phyloP scores from a whole-genome alignment of 1,140 invertebrate species.

The Gonioctena quinquepunctata region DNA sequence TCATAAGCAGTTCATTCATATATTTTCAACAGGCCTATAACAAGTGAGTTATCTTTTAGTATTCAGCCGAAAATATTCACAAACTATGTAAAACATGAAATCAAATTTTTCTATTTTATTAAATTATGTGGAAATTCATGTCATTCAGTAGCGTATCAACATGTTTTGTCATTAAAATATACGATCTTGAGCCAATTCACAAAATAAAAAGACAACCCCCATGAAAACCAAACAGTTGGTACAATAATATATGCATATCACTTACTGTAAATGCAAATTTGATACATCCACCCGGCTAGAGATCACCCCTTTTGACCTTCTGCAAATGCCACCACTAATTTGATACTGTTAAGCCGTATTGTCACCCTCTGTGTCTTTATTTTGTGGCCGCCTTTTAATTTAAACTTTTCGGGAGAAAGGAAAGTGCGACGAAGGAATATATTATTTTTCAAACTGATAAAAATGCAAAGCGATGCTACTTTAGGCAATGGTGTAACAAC shows the following conservation, averaged over 20 bases:
- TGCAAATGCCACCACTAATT: slow-evolving; percentile 42
- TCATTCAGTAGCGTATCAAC: too few species aligned
- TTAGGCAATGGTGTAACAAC: not conserved
- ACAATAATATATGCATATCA: slow-evolving; percentile 41
- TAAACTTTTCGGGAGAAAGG: slow-evolving; percentile 24
- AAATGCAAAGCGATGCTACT: slow-evolving; percentile 9
- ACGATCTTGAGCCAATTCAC: too few species aligned
- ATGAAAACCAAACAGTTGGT: not conserved
- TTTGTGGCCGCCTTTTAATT: slow-evolving; percentile 30
- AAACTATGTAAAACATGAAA: too few species aligned
- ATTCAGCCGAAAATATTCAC: too few species aligned
- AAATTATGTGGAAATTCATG: too few species aligned
- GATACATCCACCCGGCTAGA: slow-evolving; percentile 18
- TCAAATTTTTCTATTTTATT: too few species aligned
- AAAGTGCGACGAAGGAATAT: slow-evolving; percentile 2
- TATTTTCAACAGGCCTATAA: too few species aligned
- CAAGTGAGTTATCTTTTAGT: too few species aligned
- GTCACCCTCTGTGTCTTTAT: slow-evolving; percentile 35
- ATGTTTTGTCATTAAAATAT: too few species aligned
- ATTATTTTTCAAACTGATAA: slow-evolving; percentile 1
- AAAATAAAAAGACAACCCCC: slow-evolving; percentile 3
- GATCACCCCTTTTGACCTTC: slow-evolving; percentile 32
- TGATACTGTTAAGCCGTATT: slow-evolving; percentile 32
- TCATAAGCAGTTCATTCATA: too few species aligned
- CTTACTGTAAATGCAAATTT: slow-evolving; percentile 46